These are phyloP conservation scores for Mercenaria mercenaria DNA, from an alignment of 1,140 invertebrate species.

Conservation along the genomic window DNA sequence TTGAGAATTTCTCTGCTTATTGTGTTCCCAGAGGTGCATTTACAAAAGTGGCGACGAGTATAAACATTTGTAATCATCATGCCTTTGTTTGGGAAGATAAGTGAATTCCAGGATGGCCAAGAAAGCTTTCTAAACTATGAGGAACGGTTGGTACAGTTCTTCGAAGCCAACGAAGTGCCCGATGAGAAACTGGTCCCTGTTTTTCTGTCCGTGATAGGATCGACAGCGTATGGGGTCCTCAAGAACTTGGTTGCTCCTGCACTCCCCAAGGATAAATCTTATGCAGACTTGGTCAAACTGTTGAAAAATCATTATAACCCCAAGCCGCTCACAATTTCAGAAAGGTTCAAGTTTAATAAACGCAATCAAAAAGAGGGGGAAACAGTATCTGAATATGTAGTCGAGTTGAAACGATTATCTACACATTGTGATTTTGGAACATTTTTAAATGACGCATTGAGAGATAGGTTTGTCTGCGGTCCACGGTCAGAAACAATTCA, in stretches of 20 bases:
- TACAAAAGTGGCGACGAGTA: no score
- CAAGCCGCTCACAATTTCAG: slow-evolving; percentile 18
- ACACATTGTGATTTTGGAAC: slow-evolving; percentile 2
- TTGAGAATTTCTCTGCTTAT: no score
- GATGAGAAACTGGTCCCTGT: slow-evolving; percentile 22
- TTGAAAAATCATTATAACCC: slow-evolving; percentile 18
- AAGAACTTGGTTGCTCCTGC: slow-evolving; percentile 31
- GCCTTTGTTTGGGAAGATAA: no score
- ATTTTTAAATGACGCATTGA: slow-evolving; percentile 9
- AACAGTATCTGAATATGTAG: slow-evolving; percentile 7
- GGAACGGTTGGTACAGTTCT: no score
- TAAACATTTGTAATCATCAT: no score
- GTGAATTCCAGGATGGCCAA: no score
- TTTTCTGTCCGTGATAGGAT: slow-evolving; percentile 29
- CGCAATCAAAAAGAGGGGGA: slow-evolving; percentile 37
- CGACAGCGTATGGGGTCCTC: neutral
- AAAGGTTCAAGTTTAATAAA: slow-evolving; percentile 45
- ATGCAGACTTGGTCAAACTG: neutral
- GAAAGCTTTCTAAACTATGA: no score
- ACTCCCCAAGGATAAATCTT: slow-evolving; percentile 27
- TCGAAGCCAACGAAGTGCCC: slow-evolving; percentile 15
- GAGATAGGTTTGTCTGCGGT: slow-evolving; percentile 17
- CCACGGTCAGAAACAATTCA: slow-evolving; percentile 24
- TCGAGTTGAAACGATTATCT: neutral
- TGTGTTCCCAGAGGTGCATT: no score